Evolutionary conservation across 2,888 invertebrate species (phyloP).

Genomic region (Antheraea yamamai): DNA sequence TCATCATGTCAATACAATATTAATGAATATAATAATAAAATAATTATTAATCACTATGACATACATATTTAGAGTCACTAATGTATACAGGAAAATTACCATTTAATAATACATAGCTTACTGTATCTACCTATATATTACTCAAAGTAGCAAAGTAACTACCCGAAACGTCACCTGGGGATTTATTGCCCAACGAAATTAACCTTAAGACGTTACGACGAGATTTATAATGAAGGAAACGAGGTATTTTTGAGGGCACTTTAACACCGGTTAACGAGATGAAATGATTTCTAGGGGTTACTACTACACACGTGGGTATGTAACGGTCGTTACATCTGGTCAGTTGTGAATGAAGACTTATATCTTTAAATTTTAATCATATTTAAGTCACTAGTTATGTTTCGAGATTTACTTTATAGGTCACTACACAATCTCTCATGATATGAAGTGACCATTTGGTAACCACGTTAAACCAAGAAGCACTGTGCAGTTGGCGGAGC

Average conservation of each 20-base stretch:
- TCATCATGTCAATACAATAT: neutral
- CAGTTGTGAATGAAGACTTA: conserved; percentile 4
- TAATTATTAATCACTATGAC: neutral
- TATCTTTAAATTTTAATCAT: neutral
- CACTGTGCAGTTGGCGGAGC: no score
- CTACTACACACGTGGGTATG: neutral
- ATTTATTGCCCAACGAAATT: conserved; percentile 73
- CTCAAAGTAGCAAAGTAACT: conserved; percentile 33
- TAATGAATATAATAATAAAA: neutral
- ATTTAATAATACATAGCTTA: conserved; percentile 5
- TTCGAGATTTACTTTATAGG: neutral
- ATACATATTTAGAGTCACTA: neutral
- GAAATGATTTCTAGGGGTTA: conserved; percentile 17
- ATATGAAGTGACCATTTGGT: no score
- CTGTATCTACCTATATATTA: conserved; percentile 22
- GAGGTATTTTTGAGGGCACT: conserved; percentile 65
- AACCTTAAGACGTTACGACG: conserved; percentile 65
- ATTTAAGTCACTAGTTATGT: neutral
- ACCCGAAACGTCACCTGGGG: conserved; percentile 45
- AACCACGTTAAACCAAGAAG: no score
- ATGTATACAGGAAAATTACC: neutral
- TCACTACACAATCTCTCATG: no score
- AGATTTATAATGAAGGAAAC: conserved; percentile 74
- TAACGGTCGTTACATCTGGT: neutral
- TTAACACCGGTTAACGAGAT: conserved; percentile 46